Conservation (phyloP, 2,888 invertebrate genomes). For the Catocala sponsa region DNA sequence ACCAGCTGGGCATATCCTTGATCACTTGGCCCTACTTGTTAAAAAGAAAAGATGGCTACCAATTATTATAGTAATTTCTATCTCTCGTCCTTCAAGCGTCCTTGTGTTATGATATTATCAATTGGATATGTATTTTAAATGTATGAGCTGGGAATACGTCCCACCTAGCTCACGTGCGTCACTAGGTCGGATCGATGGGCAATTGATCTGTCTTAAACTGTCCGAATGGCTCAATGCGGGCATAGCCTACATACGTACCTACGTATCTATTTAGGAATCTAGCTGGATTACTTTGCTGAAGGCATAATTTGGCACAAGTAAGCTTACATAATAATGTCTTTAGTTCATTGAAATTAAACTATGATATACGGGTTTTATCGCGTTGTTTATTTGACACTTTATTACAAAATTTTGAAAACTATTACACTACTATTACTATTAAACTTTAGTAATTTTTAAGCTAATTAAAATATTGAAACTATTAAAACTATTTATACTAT, state of each 20-base stretch:
- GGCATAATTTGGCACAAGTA: too few relatives aligned
- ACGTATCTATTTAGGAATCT: background rate
- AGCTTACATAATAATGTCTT: too few relatives aligned
- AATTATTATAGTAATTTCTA: too few relatives aligned
- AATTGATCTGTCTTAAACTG: conserved; percentile 5
- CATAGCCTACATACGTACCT: background rate
- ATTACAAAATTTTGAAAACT: too few relatives aligned
- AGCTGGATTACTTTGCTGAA: background rate
- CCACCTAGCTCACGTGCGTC: conserved; percentile 1
- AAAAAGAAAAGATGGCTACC: too few relatives aligned
- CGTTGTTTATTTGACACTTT: too few relatives aligned
- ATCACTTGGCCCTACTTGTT: background rate
- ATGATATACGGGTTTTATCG: too few relatives aligned
- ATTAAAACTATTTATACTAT: too few relatives aligned
- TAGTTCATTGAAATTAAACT: too few relatives aligned
- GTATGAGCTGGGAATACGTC: background rate
- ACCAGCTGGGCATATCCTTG: background rate
- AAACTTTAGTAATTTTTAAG: too few relatives aligned
- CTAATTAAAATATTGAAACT: too few relatives aligned
- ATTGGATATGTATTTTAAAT: background rate
- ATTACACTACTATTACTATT: too few relatives aligned
- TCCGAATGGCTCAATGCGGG: conserved; percentile 1
- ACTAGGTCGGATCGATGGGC: conserved; percentile 9
- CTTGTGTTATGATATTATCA: background rate
- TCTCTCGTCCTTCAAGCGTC: background rate